Conservation (phyloP, 2,797 vertebrate species). For the Protonibea diacanthus region DNA sequence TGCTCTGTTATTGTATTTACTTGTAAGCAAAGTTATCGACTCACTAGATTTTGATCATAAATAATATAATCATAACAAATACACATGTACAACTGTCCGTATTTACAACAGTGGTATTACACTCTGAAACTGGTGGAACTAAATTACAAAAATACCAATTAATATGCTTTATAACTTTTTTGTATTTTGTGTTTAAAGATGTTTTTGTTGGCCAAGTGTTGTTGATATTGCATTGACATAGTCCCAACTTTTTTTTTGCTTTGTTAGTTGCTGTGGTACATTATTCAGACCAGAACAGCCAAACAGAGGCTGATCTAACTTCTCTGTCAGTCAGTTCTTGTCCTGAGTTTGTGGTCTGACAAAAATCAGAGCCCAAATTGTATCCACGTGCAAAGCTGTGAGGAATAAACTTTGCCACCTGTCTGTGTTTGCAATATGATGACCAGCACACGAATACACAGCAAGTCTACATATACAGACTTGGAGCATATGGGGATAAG, state of each 20-base stretch:
- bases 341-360: neutral
- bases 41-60: too few relatives aligned
- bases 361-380: neutral
- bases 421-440: neutral
- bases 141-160: too few relatives aligned
- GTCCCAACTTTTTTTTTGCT: too few relatives aligned
- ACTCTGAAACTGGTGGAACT: too few relatives aligned
- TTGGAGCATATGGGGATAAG: neutral
- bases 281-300: neutral
- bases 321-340: neutral
- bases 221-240: too few relatives aligned
- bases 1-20: too few relatives aligned
- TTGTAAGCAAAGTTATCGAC: too few relatives aligned
- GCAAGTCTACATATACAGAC: neutral
- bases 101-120: too few relatives aligned
- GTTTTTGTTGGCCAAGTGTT: neutral
- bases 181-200: neutral
- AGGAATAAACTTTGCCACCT: neutral
- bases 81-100: too few relatives aligned
- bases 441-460: neutral
- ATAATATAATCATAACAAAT: too few relatives aligned
- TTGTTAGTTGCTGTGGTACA: too few relatives aligned
- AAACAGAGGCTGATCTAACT: neutral
- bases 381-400: neutral
- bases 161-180: neutral